A percentile compares a stretch with the other conserved stretches of the same genome.
Evolutionary conservation across 2,797 vertebrate species (phyloP).

Genomic region (Oceanodroma leucorhoa): DNA sequence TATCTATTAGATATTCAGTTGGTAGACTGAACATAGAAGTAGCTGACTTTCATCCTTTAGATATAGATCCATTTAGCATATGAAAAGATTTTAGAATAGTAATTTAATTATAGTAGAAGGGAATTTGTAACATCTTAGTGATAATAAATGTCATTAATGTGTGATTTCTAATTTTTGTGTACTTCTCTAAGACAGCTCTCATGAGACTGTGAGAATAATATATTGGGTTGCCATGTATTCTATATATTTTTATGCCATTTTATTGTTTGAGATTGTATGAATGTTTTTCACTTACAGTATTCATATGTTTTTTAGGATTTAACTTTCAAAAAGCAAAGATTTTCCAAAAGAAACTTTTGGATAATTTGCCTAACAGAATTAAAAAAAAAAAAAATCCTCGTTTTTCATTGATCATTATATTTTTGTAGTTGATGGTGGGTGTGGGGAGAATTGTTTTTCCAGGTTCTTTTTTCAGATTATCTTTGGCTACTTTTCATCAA

Average conservation of each 20-base stretch:
- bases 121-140: neutral
- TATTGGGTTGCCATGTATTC: neutral
- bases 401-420: neutral
- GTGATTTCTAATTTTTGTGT: neutral
- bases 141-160: neutral
- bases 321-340: neutral
- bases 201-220: slow-evolving; percentile 15
- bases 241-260: neutral
- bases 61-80: neutral
- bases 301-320: neutral
- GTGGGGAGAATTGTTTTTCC: neutral
- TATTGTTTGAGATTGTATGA: neutral
- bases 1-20: neutral
- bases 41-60: neutral
- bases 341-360: neutral
- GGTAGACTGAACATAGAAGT: slow-evolving; percentile 30
- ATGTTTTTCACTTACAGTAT: neutral
- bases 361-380: neutral
- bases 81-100: neutral
- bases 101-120: neutral
- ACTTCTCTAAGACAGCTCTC: slow-evolving; percentile 2
- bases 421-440: neutral
- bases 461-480: neutral
- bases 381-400: neutral
- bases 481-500: neutral